Percentiles rank a stretch among this genome's conserved stretches.
Evolutionary conservation across 92 coral and sea anemone genomes (phyloP).

Genomic region (Phenganax subtilis): DNA sequence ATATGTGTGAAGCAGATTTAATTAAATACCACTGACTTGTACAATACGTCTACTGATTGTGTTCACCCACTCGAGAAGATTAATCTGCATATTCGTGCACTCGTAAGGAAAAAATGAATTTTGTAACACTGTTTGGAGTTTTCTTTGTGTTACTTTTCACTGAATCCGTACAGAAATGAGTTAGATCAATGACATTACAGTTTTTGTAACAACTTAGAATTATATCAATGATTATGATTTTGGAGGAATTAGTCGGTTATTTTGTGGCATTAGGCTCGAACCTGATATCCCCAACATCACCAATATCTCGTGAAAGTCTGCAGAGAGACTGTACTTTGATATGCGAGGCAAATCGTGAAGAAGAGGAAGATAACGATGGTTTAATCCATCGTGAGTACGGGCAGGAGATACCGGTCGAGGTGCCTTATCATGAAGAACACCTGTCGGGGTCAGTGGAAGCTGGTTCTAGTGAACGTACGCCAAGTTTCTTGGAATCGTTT

Average conservation of each 20-base stretch:
- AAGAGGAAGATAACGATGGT: background rate
- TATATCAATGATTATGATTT: background rate
- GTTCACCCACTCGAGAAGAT: no score
- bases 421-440: conserved; percentile 1
- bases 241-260: background rate
- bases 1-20: no score
- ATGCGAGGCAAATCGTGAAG: background rate
- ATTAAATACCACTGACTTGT: no score
- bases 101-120: no score
- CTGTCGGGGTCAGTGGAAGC: background rate
- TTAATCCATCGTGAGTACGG: background rate
- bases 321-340: background rate
- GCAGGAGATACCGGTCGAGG: background rate
- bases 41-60: no score
- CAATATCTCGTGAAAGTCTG: background rate
- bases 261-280: background rate
- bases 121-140: no score
- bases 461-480: background rate
- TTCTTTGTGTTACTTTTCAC: no score
- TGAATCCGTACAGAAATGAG: no score
- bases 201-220: no score
- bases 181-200: no score
- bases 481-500: conserved; percentile 7
- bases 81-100: no score
- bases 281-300: background rate